Evolutionary conservation across 2,113 vertebrate species (phyloP), one percentile per base, ranked within the genome.

Genomic region (Parus major): DNA sequence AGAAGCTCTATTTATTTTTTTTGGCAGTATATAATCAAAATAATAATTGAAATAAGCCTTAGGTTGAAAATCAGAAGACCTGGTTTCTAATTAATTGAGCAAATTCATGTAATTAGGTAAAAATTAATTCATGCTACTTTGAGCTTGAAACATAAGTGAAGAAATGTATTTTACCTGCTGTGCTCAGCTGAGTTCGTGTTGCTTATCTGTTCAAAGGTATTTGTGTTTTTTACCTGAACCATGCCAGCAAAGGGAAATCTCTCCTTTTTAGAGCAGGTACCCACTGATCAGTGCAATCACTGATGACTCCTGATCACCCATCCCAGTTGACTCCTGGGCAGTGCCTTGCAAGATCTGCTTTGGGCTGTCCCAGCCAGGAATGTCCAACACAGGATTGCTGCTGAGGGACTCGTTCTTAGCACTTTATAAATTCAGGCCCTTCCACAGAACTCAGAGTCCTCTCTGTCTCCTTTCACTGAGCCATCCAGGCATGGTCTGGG

Each of bases 181-280:
- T 72, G n/a, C 49, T 92, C 39, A 52, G 60, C n/a, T 72, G 71
- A 69, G 65, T 49, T 86, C 17, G 7, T 5, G 5, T 53, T 68
- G 24, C 13, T 64, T 36, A 3, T 78, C 36, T 64, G 36, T 81
- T 80, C 52, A 81, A 68, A 92, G 36, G 8, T 47, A 57, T 35
- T 41, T 35, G 18, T 2, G 1, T 3, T 64, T 86, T 64, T 60
- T 17, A 53, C 0, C 0, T 52, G 55, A 93, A 53, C 12, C 31
- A 17, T 15, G 22, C 64, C 39, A 78, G 47, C 57, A 71, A 78
- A 50, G 15, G 23, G 24, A 82, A 89, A 82, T 36, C 35, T 66
- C 47, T 70, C 4, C 61, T 79, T 63, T 46, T 41, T 25, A 50
- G n/a, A 24, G 53, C 69, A 78, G 35, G 4, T 15, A 53, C 39